Conservation (phyloP, 2,113 vertebrate genomes). For the Rana temporaria region DNA sequence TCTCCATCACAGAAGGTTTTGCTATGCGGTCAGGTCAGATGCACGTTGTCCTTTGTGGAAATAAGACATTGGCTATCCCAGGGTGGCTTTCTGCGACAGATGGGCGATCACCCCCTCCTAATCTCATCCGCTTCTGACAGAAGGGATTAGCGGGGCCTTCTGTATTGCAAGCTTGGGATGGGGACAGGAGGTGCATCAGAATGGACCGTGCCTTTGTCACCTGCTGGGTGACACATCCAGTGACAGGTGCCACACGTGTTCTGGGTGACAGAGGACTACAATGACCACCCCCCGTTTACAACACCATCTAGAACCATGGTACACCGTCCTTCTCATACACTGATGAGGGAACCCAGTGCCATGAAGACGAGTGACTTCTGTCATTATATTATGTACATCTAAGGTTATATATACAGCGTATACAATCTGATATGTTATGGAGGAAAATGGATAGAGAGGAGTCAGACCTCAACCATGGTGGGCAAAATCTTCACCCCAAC, state of each 20-base stretch:
- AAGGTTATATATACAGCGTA: no score
- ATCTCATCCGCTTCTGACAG: constrained; percentile 36
- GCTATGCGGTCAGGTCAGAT: no score
- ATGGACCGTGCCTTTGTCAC: constrained; percentile 38
- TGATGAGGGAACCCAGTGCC: no score
- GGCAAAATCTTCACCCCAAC: no score
- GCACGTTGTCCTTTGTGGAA: background rate
- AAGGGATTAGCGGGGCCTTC: constrained; percentile 40
- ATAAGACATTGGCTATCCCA: constrained; percentile 13
- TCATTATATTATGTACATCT: no score
- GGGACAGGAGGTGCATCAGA: constrained; percentile 1
- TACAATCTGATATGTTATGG: no score
- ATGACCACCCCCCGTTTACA: constrained; percentile 58
- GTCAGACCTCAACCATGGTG: no score
- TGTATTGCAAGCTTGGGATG: constrained; percentile 21
- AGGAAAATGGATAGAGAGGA: no score
- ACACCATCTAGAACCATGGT: constrained; percentile 23
- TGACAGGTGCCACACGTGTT: constrained; percentile 31
- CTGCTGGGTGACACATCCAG: constrained; percentile 47
- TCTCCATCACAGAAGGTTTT: no score
- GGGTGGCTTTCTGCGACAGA: constrained; percentile 26
- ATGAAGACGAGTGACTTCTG: no score
- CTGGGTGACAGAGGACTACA: background rate
- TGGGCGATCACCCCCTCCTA: constrained; percentile 19
- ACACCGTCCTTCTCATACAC: no score